Evolutionary conservation across 2,888 invertebrate genomes (phyloP).

Genomic region (Patella pellucida): DNA sequence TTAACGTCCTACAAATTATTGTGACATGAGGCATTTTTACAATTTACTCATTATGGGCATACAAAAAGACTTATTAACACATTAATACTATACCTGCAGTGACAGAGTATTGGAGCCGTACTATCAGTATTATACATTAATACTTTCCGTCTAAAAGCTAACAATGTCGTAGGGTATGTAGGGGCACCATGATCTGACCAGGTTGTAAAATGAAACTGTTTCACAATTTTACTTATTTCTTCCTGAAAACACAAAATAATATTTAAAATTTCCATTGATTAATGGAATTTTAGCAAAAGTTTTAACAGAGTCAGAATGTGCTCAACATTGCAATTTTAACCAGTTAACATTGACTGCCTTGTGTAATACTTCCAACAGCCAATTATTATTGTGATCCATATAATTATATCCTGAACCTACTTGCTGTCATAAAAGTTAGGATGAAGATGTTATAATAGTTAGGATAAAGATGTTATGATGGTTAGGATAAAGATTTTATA

Average conservation of each 20-base stretch:
- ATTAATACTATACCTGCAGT: slow-evolving; percentile 56
- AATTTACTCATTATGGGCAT: background rate
- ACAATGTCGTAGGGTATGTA: slow-evolving; percentile 58
- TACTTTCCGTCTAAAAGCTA: slow-evolving; percentile 61
- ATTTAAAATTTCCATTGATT: background rate
- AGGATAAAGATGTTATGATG: too few relatives aligned
- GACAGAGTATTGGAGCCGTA: slow-evolving; percentile 56
- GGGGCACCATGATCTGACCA: slow-evolving; percentile 68
- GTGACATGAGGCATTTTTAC: background rate
- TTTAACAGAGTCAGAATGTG: too few relatives aligned
- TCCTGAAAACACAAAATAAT: slow-evolving; percentile 35
- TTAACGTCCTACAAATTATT: background rate
- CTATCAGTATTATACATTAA: slow-evolving; percentile 57
- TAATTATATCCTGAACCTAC: too few relatives aligned
- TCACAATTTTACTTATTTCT: slow-evolving; percentile 55
- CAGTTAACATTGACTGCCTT: too few relatives aligned
- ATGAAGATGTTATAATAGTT: too few relatives aligned
- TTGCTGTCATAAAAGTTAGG: too few relatives aligned
- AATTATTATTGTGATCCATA: too few relatives aligned
- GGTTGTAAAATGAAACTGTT: slow-evolving; percentile 64
- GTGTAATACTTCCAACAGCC: too few relatives aligned
- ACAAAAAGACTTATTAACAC: background rate
- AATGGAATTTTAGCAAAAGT: too few relatives aligned
- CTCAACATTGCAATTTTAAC: too few relatives aligned
- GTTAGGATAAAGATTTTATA: too few relatives aligned